Conservation (phyloP, 2,888 invertebrate genomes). For the Germaria angustata region DNA sequence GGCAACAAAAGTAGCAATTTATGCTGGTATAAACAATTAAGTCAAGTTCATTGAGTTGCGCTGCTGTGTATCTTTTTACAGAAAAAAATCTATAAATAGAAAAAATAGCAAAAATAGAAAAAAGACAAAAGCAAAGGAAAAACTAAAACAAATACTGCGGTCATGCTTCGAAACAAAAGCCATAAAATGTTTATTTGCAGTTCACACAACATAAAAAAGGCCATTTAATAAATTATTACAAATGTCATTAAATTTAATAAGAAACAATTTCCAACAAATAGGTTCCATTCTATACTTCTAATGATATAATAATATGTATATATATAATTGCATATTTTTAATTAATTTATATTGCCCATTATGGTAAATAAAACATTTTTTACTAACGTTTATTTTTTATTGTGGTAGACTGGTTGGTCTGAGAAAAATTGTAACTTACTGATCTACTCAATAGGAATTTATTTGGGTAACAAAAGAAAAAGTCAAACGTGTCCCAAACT, state of each 20-base stretch:
- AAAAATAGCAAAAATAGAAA: not conserved
- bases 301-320: conserved; percentile 15
- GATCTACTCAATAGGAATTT: not conserved
- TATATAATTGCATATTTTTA: conserved; percentile 1
- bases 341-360: conserved; percentile 40
- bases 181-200: conserved; percentile 25
- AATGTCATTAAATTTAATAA: conserved; percentile 34
- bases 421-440: not conserved
- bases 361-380: not conserved
- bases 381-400: not conserved
- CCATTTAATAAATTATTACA: conserved; percentile 29
- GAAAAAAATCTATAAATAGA: not conserved
- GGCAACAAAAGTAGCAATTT: conserved; percentile 21
- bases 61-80: conserved; percentile 8
- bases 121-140: not conserved
- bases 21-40: conserved; percentile 46
- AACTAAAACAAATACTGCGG: not conserved
- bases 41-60: conserved; percentile 59
- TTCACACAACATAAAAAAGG: conserved; percentile 42
- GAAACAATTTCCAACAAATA: not conserved
- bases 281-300: not conserved
- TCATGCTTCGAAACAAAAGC: conserved; percentile 29
- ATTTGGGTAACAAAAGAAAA: not conserved
- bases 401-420: not conserved
- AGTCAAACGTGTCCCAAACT: not conserved